These are phyloP conservation scores for Epinephelus lanceolatus DNA, from an alignment of 2,113 vertebrate genomes.

Conservation along the genomic window DNA sequence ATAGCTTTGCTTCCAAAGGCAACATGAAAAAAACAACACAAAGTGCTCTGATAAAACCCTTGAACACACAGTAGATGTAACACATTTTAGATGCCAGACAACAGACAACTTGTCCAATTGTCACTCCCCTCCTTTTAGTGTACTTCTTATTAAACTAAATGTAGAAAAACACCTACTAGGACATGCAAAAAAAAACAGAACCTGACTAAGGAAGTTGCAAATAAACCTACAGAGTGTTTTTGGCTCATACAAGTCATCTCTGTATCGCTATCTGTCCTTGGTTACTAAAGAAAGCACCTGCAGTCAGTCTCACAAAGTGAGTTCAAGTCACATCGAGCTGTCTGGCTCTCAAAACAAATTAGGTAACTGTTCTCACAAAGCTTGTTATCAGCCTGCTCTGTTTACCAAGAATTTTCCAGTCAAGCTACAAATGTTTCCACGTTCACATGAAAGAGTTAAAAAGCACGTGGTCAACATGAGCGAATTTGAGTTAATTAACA, in stretches of 20 bases:
- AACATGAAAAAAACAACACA: too few relatives aligned
- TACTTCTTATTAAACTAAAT: background rate
- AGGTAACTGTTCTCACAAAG: background rate
- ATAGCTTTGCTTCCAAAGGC: too few relatives aligned
- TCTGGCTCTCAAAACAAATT: background rate
- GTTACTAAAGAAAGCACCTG: constrained; percentile 32
- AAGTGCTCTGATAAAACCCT: too few relatives aligned
- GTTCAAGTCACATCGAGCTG: background rate
- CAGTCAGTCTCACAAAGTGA: constrained; percentile 25
- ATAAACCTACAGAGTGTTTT: background rate
- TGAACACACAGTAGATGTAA: too few relatives aligned
- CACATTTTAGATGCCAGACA: too few relatives aligned
- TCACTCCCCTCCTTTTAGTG: background rate
- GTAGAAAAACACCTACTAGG: background rate
- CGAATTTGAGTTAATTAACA: background rate
- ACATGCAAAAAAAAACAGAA: too few relatives aligned
- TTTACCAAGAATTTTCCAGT: background rate
- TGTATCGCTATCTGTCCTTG: constrained; percentile 1
- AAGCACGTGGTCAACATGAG: background rate
- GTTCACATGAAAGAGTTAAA: background rate
- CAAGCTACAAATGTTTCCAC: too few relatives aligned
- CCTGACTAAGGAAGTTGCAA: too few relatives aligned
- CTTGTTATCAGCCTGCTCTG: constrained; percentile 1
- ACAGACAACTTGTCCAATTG: too few relatives aligned
- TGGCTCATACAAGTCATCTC: background rate